Evolutionary conservation across 2,113 vertebrate species (phyloP).

Genomic region (Myotis davidii): DNA sequence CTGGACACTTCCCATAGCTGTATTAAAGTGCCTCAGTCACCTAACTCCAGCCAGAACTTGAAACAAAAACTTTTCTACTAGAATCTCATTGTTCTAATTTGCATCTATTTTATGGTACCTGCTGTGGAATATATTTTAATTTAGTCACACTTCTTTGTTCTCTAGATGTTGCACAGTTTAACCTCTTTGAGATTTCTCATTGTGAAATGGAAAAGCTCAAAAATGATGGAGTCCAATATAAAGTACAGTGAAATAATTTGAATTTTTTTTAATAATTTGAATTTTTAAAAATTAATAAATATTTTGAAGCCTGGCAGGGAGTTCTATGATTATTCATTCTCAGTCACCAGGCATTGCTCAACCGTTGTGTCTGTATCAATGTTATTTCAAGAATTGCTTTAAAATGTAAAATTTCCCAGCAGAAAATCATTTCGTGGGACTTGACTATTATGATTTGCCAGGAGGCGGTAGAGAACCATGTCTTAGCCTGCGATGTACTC

Average conservation of each 20-base stretch:
- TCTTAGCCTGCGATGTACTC: not conserved
- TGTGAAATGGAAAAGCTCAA: conserved; percentile 40
- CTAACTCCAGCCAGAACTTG: not conserved
- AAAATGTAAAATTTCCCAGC: conserved; percentile 14
- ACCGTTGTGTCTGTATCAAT: not conserved
- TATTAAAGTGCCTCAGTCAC: not conserved
- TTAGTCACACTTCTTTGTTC: conserved; percentile 35
- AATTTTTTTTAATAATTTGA: conserved; percentile 69
- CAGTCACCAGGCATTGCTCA: conserved; percentile 50
- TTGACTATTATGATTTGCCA: not conserved
- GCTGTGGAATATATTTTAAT: conserved; percentile 33
- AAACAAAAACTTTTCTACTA: conserved; percentile 1
- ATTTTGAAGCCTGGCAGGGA: conserved; percentile 66
- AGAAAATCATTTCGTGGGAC: not conserved
- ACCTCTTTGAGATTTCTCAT: conserved; percentile 34
- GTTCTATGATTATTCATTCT: conserved; percentile 41
- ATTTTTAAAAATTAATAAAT: conserved; percentile 67
- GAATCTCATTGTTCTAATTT: conserved; percentile 17
- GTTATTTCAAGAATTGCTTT: conserved; percentile 36
- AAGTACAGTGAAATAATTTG: conserved; percentile 52
- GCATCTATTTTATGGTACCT: not conserved
- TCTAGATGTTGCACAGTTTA: not conserved
- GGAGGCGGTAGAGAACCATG: not conserved
- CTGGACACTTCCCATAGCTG: not conserved
- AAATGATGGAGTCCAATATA: conserved; percentile 22